Evolutionary conservation across 2,797 vertebrate genomes (phyloP), one percentile per base, ranked within the genome.

Genomic region (Gambusia yucatana): DNA sequence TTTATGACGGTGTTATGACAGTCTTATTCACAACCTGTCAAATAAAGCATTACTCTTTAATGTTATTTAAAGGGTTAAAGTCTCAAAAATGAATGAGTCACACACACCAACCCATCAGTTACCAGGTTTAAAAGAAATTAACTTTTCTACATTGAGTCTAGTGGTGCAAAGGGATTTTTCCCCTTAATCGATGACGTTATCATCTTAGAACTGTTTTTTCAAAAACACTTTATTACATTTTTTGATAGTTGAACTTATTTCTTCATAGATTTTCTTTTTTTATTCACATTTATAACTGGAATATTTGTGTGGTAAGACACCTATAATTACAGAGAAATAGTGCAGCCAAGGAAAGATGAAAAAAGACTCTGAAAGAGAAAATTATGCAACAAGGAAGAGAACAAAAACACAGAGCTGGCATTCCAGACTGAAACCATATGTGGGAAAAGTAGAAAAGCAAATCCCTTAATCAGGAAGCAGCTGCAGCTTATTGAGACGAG

Each of bases 361-460:
- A 41, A 30, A 33, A 61, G 57, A 39, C 11, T 65, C 17, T 72
- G 33, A 72, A 11, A 33, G 48, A 50, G 55, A 61, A 39, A 44
- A 52, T 0, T 28, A 3, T 0, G 47, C 22, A 65, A 65, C 20
- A 10, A 74, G 33, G 22, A 11, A 30, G 61, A 73, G 20, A 61
- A 8, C 6, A 39, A 47, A 52, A 25, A 72, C 6, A 61, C 0
- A 1, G 30, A 28, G 9, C 48, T 43, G 46, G 41, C 74, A 65
- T 50, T 52, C 72, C 72, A 75, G 61, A 77, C 67, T 77, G 47
- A 30, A 84, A 36, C 39, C 39, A 82, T 33, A 80, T 84, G 91
- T 91, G 88, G 86, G 92, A 93, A 91, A 92, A 78, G 84, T 59
- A 44, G 50, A 76, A 83, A 76, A 75, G 79, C 80, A 78, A 82